These are phyloP conservation scores for Neoaliturus tenellus DNA, from an alignment of 2,888 invertebrate genomes.

Conservation along the genomic window DNA sequence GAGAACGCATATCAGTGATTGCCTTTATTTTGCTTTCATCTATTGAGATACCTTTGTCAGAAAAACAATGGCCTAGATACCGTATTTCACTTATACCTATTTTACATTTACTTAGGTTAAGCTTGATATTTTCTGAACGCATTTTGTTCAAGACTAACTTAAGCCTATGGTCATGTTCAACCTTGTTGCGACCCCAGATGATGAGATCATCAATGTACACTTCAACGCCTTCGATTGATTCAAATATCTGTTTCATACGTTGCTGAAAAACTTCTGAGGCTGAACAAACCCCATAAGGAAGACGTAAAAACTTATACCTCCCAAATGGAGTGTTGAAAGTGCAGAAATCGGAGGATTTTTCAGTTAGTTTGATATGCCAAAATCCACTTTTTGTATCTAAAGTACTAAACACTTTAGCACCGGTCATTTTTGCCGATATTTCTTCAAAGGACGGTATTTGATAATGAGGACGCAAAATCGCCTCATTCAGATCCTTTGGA, in stretches of 20 bases:
- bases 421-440: conserved; percentile 65
- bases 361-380: conserved; percentile 60
- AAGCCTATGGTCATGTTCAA: conserved; percentile 62
- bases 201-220: conserved; percentile 66
- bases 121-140: conserved; percentile 57
- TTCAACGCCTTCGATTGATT: conserved; percentile 60
- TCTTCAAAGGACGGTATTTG: conserved; percentile 67
- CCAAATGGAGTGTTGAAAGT: conserved; percentile 68
- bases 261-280: conserved; percentile 68
- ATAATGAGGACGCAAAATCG: conserved; percentile 65
- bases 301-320: conserved; percentile 66
- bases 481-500: conserved; percentile 67
- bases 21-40: conserved; percentile 57
- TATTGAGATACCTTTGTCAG: conserved; percentile 57
- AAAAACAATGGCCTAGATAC: conserved; percentile 63
- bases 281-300: conserved; percentile 57
- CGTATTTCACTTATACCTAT: conserved; percentile 61
- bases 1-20: conserved; percentile 51
- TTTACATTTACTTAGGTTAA: conserved; percentile 63
- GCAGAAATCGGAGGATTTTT: conserved; percentile 65
- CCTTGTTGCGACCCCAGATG: conserved; percentile 58
- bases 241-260: conserved; percentile 64
- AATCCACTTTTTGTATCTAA: conserved; percentile 58
- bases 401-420: conserved; percentile 55
- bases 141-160: conserved; percentile 22